Evolutionary conservation across 1,140 invertebrate genomes (phyloP), one percentile per base, ranked within the genome.

Genomic region (Scaptomyza hsui): DNA sequence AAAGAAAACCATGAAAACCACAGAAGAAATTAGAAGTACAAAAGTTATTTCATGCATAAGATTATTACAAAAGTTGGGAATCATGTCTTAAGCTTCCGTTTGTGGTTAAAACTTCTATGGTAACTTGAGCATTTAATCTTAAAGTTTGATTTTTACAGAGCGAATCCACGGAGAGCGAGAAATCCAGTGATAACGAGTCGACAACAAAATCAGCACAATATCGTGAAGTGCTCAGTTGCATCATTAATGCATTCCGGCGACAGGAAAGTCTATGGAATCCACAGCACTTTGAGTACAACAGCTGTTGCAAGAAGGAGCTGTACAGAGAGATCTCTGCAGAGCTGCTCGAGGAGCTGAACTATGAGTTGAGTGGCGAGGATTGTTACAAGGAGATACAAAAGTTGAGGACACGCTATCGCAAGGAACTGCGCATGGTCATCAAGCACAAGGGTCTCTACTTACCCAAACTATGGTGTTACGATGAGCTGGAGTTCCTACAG

Each of bases 381-480:
- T 90, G 89, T 24, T 75, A 57, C 47, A 78, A 86, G 49, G 81
- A 90, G 53, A 72, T 90, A 15, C 80, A 89, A 39, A 90, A 90
- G 62, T 51, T 90, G 18, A 77, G 78, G 18, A 90, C 83, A 0
- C 80, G 89, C 1, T 90, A 90, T 42, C 89, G 89, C 18, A 89
- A 90, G 13, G 89, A 90, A 37, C 72, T 90, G 13, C 74, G 80
- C 19, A 77, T 86, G 68, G 78, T 90, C 2, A 81, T 89, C 56
- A 90, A 89, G 45, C 80, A 83, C 45, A 90, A 90, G 49, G 89
- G 89, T 1, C 49, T 90, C 42, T 90, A 90, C 29, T 32, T 90
- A 51, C 89, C 89, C 10, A 90, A 90, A 48, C 64, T 90, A 3
- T 90, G 89, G 89, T 90, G 89, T 45, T 90, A 86, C 41, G 89